A percentile compares a stretch with the other conserved stretches of the same genome.
phyloP scores from a whole-genome alignment of 2,888 invertebrate genomes.

The Xanthostigma xanthostigma region DNA sequence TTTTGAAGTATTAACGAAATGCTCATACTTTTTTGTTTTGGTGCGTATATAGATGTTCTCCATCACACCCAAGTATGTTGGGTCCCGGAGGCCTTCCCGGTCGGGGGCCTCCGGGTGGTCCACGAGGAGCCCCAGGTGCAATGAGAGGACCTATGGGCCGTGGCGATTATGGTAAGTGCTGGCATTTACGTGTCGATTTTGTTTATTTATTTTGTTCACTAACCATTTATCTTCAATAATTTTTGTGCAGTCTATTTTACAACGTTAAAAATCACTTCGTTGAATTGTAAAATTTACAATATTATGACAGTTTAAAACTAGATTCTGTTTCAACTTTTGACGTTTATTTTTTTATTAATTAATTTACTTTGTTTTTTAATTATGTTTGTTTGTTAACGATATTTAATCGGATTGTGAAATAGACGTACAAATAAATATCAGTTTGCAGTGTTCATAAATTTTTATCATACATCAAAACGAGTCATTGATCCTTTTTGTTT shows the following conservation, averaged over 20 bases:
- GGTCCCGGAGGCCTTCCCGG: conserved; percentile 46
- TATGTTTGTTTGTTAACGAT: too few relatives aligned
- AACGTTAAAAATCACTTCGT: not conserved
- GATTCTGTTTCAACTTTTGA: too few relatives aligned
- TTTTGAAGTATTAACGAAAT: too few relatives aligned
- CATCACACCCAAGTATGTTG: conserved; percentile 61
- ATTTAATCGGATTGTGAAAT: too few relatives aligned
- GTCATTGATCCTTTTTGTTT: not conserved
- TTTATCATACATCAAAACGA: not conserved
- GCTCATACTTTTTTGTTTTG: too few relatives aligned
- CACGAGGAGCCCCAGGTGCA: conserved; percentile 34
- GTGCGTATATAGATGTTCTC: conserved; percentile 42
- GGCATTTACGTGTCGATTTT: not conserved
- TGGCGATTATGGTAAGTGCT: conserved; percentile 78
- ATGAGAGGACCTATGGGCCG: conserved; percentile 62
- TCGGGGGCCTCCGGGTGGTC: conserved; percentile 36
- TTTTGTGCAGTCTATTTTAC: conserved; percentile 6
- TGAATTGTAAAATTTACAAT: too few relatives aligned
- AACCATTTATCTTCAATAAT: conserved; percentile 6
- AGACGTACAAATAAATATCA: conserved; percentile 1
- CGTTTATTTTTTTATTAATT: too few relatives aligned
- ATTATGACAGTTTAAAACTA: too few relatives aligned
- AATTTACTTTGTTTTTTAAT: too few relatives aligned
- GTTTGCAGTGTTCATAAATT: conserved; percentile 3
- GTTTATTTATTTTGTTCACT: conserved; percentile 6